Conservation (phyloP, 2,113 vertebrate species). For the Prietella phreatophila region DNA sequence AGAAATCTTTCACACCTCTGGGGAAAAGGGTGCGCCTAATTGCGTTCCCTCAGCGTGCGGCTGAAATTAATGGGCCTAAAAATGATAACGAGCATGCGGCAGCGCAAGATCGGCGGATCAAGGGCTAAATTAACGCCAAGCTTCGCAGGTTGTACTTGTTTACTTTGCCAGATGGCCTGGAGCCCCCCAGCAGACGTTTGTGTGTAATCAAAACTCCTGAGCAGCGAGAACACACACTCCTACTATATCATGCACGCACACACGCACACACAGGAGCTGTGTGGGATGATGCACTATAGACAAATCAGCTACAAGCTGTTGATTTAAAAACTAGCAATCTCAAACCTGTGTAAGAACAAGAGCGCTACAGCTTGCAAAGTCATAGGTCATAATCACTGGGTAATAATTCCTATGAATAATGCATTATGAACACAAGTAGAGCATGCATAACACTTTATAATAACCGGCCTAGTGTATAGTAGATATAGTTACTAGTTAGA, state of each 20-base stretch:
- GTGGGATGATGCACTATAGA: neutral
- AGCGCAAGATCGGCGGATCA: neutral
- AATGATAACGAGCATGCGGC: conserved; percentile 17
- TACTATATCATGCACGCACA: neutral
- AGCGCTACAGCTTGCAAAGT: neutral
- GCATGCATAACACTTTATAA: neutral
- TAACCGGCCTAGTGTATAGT: neutral
- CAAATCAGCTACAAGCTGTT: neutral
- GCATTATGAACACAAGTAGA: neutral
- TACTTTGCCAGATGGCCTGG: conserved; percentile 52
- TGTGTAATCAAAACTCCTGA: conserved; percentile 46
- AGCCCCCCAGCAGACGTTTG: conserved; percentile 38
- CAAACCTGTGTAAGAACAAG: neutral
- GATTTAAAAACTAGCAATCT: neutral
- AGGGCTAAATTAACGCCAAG: conserved; percentile 34
- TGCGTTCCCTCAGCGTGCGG: conserved; percentile 10
- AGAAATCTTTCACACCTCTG: neutral
- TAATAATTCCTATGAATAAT: neutral
- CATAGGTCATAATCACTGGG: no score
- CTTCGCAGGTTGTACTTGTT: conserved; percentile 47
- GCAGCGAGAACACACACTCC: neutral
- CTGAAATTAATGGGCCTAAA: conserved; percentile 36
- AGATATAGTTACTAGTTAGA: neutral
- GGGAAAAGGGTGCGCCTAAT: conserved; percentile 13
- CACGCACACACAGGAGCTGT: neutral